Percentiles rank a stretch among this genome's conserved stretches.
Evolutionary conservation across 2,113 vertebrate species (phyloP).

Genomic region (Dasyornis broadbenti): DNA sequence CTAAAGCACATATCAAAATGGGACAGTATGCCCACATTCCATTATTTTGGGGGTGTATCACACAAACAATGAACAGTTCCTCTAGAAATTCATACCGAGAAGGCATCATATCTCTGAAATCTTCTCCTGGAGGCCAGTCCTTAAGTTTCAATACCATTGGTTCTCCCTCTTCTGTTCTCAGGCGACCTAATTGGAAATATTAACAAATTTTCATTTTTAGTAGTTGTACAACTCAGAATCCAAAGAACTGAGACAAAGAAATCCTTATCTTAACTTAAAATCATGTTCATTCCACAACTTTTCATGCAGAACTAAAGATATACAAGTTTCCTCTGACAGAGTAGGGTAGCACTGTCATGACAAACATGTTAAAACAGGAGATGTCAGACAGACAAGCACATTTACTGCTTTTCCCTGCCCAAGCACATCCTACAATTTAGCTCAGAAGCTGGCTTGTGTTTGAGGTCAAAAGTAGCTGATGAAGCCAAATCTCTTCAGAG

Average conservation of each 20-base stretch:
- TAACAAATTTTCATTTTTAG: neutral
- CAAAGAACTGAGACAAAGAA: neutral
- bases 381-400: neutral
- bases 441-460: neutral
- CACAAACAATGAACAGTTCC: neutral
- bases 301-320: neutral
- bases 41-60: neutral
- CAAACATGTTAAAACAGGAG: neutral
- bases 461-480: neutral
- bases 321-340: neutral
- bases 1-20: neutral
- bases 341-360: neutral
- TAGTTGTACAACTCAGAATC: neutral
- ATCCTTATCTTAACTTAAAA: neutral
- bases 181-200: constrained; percentile 59
- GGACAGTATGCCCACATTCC: neutral
- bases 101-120: constrained; percentile 83
- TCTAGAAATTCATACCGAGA: constrained; percentile 62
- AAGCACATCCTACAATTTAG: neutral
- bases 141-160: constrained; percentile 82
- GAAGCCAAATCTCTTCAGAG: neutral
- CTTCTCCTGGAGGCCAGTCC: constrained; percentile 82
- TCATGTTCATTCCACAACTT: neutral
- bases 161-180: constrained; percentile 74
- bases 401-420: neutral